A percentile compares a stretch with the other conserved stretches of the same genome.
phyloP scores from a whole-genome alignment of 2,113 vertebrate genomes.

The Felis chaus region DNA sequence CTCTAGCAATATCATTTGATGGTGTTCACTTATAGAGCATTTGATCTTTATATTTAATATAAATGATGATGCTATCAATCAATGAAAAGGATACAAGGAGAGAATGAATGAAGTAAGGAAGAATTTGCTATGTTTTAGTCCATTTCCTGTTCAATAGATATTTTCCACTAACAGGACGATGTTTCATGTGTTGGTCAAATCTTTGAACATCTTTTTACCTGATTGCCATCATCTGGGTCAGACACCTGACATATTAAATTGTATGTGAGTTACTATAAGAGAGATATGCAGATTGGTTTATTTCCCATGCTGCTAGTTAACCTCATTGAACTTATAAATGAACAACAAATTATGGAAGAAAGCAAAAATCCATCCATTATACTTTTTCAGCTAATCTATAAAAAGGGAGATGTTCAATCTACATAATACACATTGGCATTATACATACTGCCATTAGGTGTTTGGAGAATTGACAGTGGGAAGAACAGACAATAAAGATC shows the following conservation, averaged over 20 bases:
- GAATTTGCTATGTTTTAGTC: background rate
- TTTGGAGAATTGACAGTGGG: background rate
- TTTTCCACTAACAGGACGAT: background rate
- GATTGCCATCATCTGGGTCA: conserved; percentile 48
- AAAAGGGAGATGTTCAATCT: conserved; percentile 25
- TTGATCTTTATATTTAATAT: background rate
- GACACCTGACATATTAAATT: conserved; percentile 25
- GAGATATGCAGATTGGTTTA: background rate
- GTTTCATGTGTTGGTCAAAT: background rate
- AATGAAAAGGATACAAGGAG: background rate
- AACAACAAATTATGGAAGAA: conserved; percentile 42
- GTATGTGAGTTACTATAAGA: background rate
- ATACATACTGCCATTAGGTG: background rate
- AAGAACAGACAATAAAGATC: conserved; percentile 61
- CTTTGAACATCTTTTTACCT: conserved; percentile 44
- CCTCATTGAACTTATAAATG: conserved; percentile 39
- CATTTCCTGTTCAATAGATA: background rate
- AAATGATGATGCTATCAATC: background rate
- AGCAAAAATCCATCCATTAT: conserved; percentile 18
- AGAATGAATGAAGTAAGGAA: background rate
- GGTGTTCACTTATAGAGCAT: background rate
- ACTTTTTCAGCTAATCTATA: conserved; percentile 45
- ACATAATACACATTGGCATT: conserved; percentile 19
- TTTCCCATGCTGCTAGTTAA: conserved; percentile 46
- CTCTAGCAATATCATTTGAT: background rate